These are phyloP conservation scores for Caenorhabditis brenneri DNA, from an alignment of 1,140 invertebrate genomes.

Conservation along the genomic window DNA sequence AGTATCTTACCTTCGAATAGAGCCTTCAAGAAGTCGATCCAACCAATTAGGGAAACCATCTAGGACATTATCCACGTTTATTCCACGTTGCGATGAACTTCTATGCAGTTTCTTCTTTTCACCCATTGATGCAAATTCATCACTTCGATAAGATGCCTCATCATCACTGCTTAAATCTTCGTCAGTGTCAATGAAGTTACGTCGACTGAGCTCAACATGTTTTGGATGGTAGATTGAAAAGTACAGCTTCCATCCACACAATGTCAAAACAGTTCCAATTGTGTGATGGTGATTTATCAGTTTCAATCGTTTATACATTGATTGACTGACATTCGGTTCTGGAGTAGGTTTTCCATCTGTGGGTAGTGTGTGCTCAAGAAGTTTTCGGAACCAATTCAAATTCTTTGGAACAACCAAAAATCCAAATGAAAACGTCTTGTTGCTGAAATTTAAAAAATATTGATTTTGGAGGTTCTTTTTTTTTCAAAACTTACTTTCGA, in stretches of 20 bases:
- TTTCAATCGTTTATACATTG: constrained; percentile 73
- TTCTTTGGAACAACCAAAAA: constrained; percentile 89
- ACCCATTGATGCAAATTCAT: constrained; percentile 16
- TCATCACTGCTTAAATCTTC: constrained; percentile 49
- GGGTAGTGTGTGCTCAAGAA: constrained; percentile 83
- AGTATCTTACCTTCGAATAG: constrained; percentile 78
- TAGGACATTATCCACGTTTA: constrained; percentile 79
- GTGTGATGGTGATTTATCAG: constrained; percentile 92
- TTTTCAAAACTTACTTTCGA: constrained; percentile 78
- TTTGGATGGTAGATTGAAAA: constrained; percentile 95
- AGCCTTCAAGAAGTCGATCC: constrained; percentile 92
- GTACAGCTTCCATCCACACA: constrained; percentile 94
- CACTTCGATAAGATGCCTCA: constrained; percentile 53
- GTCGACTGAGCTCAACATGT: constrained; percentile 54
- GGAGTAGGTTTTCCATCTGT: constrained; percentile 58
- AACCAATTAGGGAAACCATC: constrained; percentile 93
- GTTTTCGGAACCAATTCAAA: constrained; percentile 86
- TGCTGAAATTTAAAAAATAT: too few relatives aligned
- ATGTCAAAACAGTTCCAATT: constrained; percentile 90
- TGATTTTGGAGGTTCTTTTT: too few relatives aligned
- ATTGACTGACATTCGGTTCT: constrained; percentile 42
- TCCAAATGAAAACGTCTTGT: constrained; percentile 89
- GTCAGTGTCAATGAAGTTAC: constrained; percentile 50
- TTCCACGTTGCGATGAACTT: constrained; percentile 12
- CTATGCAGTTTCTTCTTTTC: constrained; percentile 41